phyloP scores from a whole-genome alignment of 2,113 vertebrate species.

The Corvus cornix region DNA sequence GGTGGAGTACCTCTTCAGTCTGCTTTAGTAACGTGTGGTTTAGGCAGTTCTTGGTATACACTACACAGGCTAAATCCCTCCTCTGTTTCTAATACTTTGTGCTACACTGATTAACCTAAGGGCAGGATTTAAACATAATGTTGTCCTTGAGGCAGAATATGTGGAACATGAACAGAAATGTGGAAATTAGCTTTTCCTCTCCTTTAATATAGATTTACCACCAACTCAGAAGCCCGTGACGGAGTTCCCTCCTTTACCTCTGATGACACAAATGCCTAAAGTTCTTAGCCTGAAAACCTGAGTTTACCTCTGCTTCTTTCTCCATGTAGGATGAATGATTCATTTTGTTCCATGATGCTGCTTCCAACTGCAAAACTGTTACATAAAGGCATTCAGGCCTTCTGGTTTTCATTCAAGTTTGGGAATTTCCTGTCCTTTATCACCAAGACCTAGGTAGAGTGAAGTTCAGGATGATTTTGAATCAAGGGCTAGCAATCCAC shows the following conservation, averaged over 20 bases:
- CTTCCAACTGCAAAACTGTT: constrained; percentile 26
- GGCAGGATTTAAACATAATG: not conserved
- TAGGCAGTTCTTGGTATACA: not conserved
- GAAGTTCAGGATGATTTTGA: not conserved
- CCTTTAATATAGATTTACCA: not conserved
- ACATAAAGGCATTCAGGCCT: not conserved
- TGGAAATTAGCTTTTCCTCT: not conserved
- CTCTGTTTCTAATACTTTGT: not conserved
- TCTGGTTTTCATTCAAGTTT: constrained; percentile 17
- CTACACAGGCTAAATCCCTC: not conserved
- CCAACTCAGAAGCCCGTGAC: not conserved
- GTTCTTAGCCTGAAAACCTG: constrained; percentile 48
- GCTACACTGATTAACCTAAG: not conserved
- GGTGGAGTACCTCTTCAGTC: not conserved
- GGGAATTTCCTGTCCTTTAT: not conserved
- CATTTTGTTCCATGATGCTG: constrained; percentile 31
- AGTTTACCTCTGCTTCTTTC: constrained; percentile 23
- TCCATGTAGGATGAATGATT: constrained; percentile 37
- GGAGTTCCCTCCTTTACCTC: not conserved
- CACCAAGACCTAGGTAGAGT: not conserved
- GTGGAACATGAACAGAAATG: not conserved
- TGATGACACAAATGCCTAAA: constrained; percentile 5
- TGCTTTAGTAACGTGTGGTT: not conserved
- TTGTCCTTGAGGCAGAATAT: not conserved
- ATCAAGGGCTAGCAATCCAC: not conserved